Conservation (phyloP, 2,888 invertebrate genomes). For the Aradus depressus region DNA sequence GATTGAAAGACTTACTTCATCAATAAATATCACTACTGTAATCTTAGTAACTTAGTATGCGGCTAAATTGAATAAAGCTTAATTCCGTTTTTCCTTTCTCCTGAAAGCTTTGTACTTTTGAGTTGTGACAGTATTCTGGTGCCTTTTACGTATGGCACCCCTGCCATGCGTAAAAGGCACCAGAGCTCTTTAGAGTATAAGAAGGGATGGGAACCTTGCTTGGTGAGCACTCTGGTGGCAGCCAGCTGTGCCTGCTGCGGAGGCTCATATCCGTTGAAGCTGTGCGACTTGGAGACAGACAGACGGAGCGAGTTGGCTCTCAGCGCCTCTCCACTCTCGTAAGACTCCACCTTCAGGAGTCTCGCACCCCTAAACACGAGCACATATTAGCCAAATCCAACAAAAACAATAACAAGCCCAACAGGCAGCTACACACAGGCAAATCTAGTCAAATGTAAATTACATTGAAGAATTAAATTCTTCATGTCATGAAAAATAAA, state of each 20-base stretch:
- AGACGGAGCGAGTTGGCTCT: slow-evolving; percentile 39
- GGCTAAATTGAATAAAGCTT: too few species aligned
- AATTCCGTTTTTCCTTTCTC: too few species aligned
- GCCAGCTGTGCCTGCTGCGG: slow-evolving; percentile 13
- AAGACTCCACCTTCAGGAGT: slow-evolving; percentile 42
- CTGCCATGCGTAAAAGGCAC: background rate
- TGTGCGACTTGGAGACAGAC: slow-evolving; percentile 70
- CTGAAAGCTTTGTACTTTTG: too few species aligned
- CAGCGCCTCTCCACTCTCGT: slow-evolving; percentile 40
- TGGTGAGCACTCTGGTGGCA: slow-evolving; percentile 53
- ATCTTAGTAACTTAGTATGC: too few species aligned
- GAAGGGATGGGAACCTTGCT: slow-evolving; percentile 50
- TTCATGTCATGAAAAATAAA: too few species aligned
- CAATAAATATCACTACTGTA: too few species aligned
- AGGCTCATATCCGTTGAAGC: slow-evolving; percentile 69
- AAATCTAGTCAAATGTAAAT: background rate
- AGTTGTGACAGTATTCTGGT: too few species aligned
- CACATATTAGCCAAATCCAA: slow-evolving; percentile 1
- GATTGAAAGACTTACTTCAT: too few species aligned
- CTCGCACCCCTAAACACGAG: slow-evolving; percentile 35
- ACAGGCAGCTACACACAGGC: background rate
- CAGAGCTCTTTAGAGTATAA: background rate
- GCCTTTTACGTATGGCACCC: background rate
- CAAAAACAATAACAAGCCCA: background rate
- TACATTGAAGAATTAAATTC: slow-evolving; percentile 3